phyloP scores from a whole-genome alignment of 2,797 vertebrate species.

The Lepidocolaptes lacrymiger region DNA sequence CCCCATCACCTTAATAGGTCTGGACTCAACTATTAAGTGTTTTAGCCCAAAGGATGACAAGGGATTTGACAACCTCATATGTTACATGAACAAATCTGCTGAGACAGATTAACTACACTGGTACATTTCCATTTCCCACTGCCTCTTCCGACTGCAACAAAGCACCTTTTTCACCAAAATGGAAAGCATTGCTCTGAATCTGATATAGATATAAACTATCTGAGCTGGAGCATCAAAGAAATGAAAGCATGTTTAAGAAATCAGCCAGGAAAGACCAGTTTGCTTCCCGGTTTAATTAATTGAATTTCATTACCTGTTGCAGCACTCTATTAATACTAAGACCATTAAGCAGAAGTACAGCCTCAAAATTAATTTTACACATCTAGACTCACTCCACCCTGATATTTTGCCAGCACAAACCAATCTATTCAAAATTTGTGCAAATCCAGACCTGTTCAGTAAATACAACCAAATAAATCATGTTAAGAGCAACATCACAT shows the following conservation, averaged over 20 bases:
- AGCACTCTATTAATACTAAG: background rate
- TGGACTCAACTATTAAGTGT: conserved; percentile 19
- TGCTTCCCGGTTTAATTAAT: background rate
- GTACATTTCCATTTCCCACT: conserved; percentile 1
- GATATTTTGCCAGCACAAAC: background rate
- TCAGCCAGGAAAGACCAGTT: background rate
- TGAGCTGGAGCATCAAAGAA: background rate
- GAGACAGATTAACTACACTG: background rate
- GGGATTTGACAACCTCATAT: conserved; percentile 40
- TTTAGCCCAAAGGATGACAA: conserved; percentile 38
- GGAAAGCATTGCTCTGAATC: background rate
- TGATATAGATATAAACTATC: background rate
- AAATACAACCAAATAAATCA: background rate
- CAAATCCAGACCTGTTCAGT: background rate
- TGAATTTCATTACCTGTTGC: background rate
- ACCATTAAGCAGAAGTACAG: background rate
- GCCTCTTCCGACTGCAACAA: background rate
- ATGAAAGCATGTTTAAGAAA: background rate
- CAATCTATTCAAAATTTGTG: background rate
- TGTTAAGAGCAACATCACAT: background rate
- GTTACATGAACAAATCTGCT: conserved; percentile 16
- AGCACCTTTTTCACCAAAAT: background rate
- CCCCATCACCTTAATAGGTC: conserved; percentile 7
- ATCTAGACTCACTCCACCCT: background rate
- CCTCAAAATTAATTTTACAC: background rate